Conservation (phyloP, 2,797 vertebrate genomes). For the Triplophysa bombifrons region DNA sequence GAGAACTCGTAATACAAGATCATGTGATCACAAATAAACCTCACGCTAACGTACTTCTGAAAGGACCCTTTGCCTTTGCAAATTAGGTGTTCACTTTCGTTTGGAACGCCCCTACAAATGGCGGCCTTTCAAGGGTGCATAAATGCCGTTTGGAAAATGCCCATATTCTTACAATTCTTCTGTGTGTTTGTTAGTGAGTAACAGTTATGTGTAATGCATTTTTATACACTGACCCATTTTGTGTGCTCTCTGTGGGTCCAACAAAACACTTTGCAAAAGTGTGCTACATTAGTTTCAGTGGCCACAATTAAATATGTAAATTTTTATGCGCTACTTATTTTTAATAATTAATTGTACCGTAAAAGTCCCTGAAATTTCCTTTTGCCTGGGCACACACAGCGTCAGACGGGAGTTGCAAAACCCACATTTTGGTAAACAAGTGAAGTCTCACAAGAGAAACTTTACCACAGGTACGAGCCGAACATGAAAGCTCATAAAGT, state of each 20-base stretch:
- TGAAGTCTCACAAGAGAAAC: not conserved
- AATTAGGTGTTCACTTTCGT: too few relatives aligned
- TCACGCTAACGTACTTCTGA: too few relatives aligned
- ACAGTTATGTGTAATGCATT: not conserved
- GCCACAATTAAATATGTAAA: not conserved
- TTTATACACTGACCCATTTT: not conserved
- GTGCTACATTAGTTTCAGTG: not conserved
- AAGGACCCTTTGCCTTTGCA: too few relatives aligned
- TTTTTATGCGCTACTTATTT: not conserved
- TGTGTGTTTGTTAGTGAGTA: not conserved
- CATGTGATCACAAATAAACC: too few relatives aligned
- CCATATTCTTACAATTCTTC: not conserved
- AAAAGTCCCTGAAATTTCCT: not conserved
- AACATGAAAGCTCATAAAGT: not conserved
- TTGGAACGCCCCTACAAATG: too few relatives aligned
- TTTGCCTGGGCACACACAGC: not conserved
- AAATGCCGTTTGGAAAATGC: too few relatives aligned
- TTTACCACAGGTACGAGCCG: not conserved
- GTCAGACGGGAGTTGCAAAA: slow-evolving; percentile 6
- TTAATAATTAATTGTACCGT: not conserved
- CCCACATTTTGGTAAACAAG: slow-evolving; percentile 26
- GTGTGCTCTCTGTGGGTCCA: not conserved
- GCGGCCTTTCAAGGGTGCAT: too few relatives aligned
- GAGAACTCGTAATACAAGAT: too few relatives aligned
- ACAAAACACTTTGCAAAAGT: not conserved